Conservation (phyloP, 2,113 vertebrate genomes). For the Psephotus haematonotus region DNA sequence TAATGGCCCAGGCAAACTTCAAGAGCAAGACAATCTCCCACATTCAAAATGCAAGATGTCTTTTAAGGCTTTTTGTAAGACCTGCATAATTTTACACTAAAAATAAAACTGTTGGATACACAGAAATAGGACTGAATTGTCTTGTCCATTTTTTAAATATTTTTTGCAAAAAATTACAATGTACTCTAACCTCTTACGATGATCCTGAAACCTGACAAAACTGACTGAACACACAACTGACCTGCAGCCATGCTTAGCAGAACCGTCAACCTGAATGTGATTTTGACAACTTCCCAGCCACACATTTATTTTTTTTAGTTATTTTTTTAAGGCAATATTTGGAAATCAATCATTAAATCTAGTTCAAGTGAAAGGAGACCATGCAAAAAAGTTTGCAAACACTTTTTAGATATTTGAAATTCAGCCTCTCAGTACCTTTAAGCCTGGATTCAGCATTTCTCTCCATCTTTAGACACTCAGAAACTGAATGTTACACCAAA, state of each 20-base stretch:
- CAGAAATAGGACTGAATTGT: neutral
- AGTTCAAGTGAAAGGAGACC: neutral
- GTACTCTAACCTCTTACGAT: neutral
- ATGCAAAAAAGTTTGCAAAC: neutral
- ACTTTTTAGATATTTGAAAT: neutral
- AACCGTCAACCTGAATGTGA: neutral
- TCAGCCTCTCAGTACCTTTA: neutral
- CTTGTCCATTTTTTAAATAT: neutral
- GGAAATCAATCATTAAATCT: neutral
- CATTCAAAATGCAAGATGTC: neutral
- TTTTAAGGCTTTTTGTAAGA: neutral
- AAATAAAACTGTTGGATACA: neutral
- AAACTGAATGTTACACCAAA: neutral
- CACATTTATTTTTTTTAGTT: neutral
- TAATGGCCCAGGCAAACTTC: neutral
- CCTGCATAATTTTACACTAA: neutral
- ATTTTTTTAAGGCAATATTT: neutral
- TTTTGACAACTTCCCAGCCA: neutral
- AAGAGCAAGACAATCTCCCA: neutral
- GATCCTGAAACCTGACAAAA: neutral
- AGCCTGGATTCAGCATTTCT: neutral
- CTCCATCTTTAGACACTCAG: neutral
- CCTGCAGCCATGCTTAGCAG: neutral
- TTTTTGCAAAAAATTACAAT: neutral
- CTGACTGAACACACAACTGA: neutral